Conservation (phyloP, 2,797 vertebrate genomes). For the Pelodytes ibericus region DNA sequence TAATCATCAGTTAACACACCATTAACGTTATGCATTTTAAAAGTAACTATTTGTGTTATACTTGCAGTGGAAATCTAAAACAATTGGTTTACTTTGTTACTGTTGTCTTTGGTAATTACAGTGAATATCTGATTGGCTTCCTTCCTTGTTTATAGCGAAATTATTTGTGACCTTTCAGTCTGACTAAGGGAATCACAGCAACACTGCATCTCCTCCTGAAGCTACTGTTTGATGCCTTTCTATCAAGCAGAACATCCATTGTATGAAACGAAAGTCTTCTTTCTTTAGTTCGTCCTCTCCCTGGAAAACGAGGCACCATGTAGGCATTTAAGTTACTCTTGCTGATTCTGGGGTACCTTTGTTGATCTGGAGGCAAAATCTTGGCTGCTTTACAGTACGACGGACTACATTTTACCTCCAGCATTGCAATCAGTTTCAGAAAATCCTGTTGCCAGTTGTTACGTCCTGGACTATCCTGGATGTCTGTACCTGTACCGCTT, state of each 20-base stretch:
- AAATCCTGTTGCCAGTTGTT: constrained; percentile 30
- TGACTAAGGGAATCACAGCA: constrained; percentile 50
- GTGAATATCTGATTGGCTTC: neutral
- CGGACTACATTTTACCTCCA: constrained; percentile 54
- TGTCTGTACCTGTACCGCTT: neutral
- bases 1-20: no score
- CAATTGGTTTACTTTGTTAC: neutral
- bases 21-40: neutral
- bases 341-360: constrained; percentile 15
- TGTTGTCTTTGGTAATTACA: neutral
- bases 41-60: neutral
- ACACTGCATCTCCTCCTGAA: constrained; percentile 54
- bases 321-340: neutral
- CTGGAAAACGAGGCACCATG: neutral
- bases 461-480: neutral
- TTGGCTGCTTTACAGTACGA: constrained; percentile 48
- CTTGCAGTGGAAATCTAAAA: neutral
- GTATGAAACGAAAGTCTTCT: constrained; percentile 57
- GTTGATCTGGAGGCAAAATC: constrained; percentile 19
- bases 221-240: neutral
- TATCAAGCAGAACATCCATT: constrained; percentile 42
- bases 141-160: neutral
- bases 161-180: constrained; percentile 13
- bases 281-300: constrained; percentile 28
- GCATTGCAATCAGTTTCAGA: constrained; percentile 29